Percentiles rank a stretch among this genome's conserved stretches.
Conservation (phyloP, 1,140 invertebrate species). For the Cydia fagiglandana region DNA sequence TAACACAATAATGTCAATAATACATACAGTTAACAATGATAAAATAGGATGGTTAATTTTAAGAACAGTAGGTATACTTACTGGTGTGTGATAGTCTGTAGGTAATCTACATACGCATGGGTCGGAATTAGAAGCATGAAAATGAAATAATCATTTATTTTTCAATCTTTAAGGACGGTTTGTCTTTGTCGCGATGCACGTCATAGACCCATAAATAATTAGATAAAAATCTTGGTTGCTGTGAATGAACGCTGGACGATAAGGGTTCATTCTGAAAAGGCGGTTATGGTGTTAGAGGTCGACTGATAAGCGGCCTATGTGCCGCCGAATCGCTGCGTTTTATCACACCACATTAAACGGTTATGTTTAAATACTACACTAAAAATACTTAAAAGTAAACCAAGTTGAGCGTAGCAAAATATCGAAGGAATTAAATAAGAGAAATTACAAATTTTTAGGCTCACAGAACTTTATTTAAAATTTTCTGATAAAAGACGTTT, state of each 20-base stretch:
- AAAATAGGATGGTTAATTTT: too few species aligned
- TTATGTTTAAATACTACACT: background rate
- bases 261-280: slow-evolving; percentile 68
- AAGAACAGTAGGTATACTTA: too few species aligned
- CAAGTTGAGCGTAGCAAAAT: too few species aligned
- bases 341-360: slow-evolving; percentile 35
- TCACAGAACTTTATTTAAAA: too few species aligned
- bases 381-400: background rate
- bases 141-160: background rate
- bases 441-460: too few species aligned
- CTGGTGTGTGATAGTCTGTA: too few species aligned
- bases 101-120: too few species aligned
- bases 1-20: too few species aligned
- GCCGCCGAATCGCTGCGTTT: slow-evolving; percentile 40
- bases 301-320: slow-evolving; percentile 48
- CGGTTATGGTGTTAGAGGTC: slow-evolving; percentile 69
- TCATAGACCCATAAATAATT: background rate
- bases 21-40: too few species aligned
- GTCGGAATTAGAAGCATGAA: background rate
- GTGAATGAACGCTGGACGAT: slow-evolving; percentile 73
- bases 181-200: background rate
- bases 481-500: too few species aligned
- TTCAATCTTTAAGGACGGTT: background rate
- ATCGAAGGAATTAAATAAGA: too few species aligned
- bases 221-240: slow-evolving; percentile 37